Base-by-base conservation (phyloP, 2,888 invertebrate genomes). In the Drosophila fungiperda region DNA sequence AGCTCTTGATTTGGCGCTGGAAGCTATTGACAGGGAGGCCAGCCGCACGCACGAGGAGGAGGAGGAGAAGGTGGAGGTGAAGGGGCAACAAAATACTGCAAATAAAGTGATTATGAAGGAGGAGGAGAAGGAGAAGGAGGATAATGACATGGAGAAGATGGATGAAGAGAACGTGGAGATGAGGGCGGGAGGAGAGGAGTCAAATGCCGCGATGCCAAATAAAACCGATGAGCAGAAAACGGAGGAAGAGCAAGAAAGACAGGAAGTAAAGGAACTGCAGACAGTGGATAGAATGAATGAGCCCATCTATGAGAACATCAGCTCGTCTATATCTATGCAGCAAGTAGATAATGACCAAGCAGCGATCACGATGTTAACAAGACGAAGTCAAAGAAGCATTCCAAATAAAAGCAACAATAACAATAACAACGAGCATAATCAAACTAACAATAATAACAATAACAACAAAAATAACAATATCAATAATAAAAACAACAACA, bases 1-100 rank as follows among this genome's bases (percentile, higher is more conserved):
- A 92, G 95, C 95, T 81, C 93, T 95, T 91, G 95, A 95, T 90
- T 92, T 95, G 91, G 95, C 95, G 84, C 95, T 95, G 90, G 94
- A 95, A 93, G 95, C 95, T 90, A 94, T 95, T 78, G 95, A 95
- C 92, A 94, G 94, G 42, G 92, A 92, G 73, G 68, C 67, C 67
- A 77, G 60, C 71, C 61, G 64, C 58, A 64, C 58, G 70, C 69
- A 66, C 70, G 70, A 78, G 40, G 66, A 76, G 59, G 58, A 73
- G 53, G 65, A 57, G 53, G 53, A 59, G 50, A 38, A 50, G 58
- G 61, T 68, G 53, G 64, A 57, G 53, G 55, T 63, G 50, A 42
- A 50, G 49, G 54, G 72, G 17, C 57, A 57, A 45, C 52, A 57
- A 15, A 61, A 69, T n/a, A 66, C 61, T 29, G 52, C 71, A 26